These are phyloP conservation scores for Drosophila bocki DNA, from an alignment of 1,140 invertebrate species.

Conservation along the genomic window DNA sequence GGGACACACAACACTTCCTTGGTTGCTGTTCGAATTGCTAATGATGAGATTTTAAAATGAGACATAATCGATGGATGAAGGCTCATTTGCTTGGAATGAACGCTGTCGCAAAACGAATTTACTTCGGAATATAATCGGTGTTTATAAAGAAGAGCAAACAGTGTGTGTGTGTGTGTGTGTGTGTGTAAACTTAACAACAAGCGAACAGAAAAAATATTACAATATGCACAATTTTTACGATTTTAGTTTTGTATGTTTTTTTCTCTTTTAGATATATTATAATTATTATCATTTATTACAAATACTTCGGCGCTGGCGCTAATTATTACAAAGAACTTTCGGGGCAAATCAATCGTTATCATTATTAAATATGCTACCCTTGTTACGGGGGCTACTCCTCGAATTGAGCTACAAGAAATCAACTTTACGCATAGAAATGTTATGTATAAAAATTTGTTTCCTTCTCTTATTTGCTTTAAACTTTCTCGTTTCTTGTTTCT, in stretches of 20 bases:
- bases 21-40: slow-evolving; percentile 44
- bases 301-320: slow-evolving; percentile 73
- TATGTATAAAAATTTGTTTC: slow-evolving; percentile 75
- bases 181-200: slow-evolving; percentile 75
- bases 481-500: slow-evolving; percentile 31
- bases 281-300: slow-evolving; percentile 74
- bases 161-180: slow-evolving; percentile 27
- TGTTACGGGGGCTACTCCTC: slow-evolving; percentile 50
- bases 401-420: slow-evolving; percentile 78
- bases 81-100: slow-evolving; percentile 73
- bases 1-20: slow-evolving; percentile 19
- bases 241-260: slow-evolving; percentile 35
- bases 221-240: slow-evolving; percentile 48
- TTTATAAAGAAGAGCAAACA: slow-evolving; percentile 54
- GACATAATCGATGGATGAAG: slow-evolving; percentile 19
- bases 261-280: slow-evolving; percentile 24
- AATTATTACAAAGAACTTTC: slow-evolving; percentile 66
- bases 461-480: slow-evolving; percentile 31
- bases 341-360: slow-evolving; percentile 45
- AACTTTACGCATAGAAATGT: slow-evolving; percentile 67
- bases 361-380: slow-evolving; percentile 28
- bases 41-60: slow-evolving; percentile 45
- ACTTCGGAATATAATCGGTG: slow-evolving; percentile 45
- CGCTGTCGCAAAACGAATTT: slow-evolving; percentile 62
- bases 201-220: slow-evolving; percentile 69